These are phyloP conservation scores for Phalacrocorax aristotelis DNA, from an alignment of 2,113 vertebrate species.

Conservation along the genomic window DNA sequence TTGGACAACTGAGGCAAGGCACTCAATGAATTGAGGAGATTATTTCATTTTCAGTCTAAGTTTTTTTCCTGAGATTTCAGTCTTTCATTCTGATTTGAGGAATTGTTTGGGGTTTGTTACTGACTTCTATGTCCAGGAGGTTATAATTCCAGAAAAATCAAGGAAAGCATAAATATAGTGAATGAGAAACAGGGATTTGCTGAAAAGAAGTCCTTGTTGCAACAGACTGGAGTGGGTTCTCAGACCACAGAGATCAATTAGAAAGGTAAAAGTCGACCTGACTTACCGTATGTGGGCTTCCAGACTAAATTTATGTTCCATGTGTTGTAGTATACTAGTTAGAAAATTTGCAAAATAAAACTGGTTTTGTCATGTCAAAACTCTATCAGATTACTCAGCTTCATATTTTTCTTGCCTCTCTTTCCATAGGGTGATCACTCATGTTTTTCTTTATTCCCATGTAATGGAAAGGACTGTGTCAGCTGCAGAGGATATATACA, in stretches of 20 bases:
- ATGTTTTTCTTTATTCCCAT: neutral
- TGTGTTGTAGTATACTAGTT: neutral
- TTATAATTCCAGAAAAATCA: neutral
- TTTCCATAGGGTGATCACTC: neutral
- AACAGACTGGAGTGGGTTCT: neutral
- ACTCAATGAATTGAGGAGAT: neutral
- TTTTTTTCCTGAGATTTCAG: neutral
- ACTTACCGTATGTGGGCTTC: neutral
- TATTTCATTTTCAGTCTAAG: rapidly evolving
- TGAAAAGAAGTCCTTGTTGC: neutral
- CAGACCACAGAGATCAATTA: too few species aligned
- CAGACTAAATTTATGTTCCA: neutral
- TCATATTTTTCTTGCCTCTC: neutral
- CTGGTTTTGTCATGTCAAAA: neutral
- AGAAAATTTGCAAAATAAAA: neutral
- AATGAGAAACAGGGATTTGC: neutral
- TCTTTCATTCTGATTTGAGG: neutral
- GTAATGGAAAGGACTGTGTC: neutral
- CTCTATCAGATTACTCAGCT: neutral
- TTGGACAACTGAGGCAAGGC: neutral
- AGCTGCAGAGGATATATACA: neutral
- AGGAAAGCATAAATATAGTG: neutral
- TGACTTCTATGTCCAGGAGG: neutral
- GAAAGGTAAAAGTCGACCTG: neutral
- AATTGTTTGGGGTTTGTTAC: neutral